A percentile compares a stretch with the other conserved stretches of the same genome.
Conservation (phyloP, 2,113 vertebrate species). For the Setophaga kirtlandii region DNA sequence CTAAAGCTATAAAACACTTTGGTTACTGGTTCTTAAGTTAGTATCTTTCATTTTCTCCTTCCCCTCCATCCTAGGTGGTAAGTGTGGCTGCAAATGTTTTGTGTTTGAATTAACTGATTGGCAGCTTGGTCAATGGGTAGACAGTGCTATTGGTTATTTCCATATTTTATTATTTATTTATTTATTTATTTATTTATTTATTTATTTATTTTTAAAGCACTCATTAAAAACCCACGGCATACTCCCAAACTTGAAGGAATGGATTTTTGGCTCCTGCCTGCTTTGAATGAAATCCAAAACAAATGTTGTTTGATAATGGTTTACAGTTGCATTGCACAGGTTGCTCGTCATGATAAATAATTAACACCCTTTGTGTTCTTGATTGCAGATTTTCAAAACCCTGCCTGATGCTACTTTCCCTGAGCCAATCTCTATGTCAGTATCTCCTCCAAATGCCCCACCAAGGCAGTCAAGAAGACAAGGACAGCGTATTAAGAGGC, state of each 20-base stretch:
- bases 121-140: constrained; percentile 35
- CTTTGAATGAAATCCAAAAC: constrained; percentile 63
- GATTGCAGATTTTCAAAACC: constrained; percentile 92
- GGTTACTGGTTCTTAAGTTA: not conserved
- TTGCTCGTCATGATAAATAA: constrained; percentile 63
- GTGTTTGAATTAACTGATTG: constrained; percentile 26
- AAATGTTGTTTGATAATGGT: constrained; percentile 62
- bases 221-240: constrained; percentile 18
- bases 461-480: constrained; percentile 90
- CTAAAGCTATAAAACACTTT: constrained; percentile 6
- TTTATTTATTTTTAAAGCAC: constrained; percentile 53
- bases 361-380: constrained; percentile 72
- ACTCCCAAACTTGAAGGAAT: constrained; percentile 50
- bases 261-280: constrained; percentile 42
- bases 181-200: constrained; percentile 49
- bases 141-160: constrained; percentile 48
- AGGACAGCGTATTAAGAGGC: constrained; percentile 85
- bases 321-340: constrained; percentile 49
- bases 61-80: not conserved
- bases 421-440: constrained; percentile 70
- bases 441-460: constrained; percentile 82
- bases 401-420: constrained; percentile 80
- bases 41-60: not conserved
- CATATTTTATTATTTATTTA: not conserved
- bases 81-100: constrained; percentile 5